These are phyloP conservation scores for Mycetomoellerius zeteki DNA, from an alignment of 1,140 invertebrate species.

Conservation along the genomic window DNA sequence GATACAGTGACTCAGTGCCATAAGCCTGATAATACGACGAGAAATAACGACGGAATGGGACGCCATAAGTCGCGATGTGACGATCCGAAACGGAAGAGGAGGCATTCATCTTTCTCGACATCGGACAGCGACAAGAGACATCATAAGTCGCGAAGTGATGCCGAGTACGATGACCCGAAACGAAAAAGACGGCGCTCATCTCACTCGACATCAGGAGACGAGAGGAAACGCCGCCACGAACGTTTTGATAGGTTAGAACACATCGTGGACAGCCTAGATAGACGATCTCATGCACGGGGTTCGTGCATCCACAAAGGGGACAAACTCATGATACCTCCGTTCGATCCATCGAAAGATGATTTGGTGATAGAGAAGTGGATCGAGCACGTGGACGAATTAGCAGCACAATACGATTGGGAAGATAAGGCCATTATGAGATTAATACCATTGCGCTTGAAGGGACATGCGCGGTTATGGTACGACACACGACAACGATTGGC, in stretches of 20 bases:
- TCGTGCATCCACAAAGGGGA: background rate
- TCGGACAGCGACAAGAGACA: too few relatives aligned
- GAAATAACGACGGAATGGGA: too few relatives aligned
- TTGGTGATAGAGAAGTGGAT: background rate
- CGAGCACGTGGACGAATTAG: background rate
- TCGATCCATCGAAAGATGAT: constrained; percentile 18
- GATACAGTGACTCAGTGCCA: too few relatives aligned
- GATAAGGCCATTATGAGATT: background rate
- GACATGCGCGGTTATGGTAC: constrained; percentile 10
- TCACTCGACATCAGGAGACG: background rate
- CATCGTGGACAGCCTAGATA: background rate
- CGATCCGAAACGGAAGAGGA: background rate
- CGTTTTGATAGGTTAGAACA: background rate
- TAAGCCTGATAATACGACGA: too few relatives aligned
- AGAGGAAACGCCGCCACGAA: background rate
- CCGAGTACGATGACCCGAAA: too few relatives aligned
- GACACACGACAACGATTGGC: background rate
- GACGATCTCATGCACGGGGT: background rate
- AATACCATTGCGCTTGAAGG: background rate
- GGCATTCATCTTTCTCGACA: too few relatives aligned
- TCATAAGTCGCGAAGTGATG: background rate
- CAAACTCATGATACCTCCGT: background rate
- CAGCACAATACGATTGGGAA: background rate
- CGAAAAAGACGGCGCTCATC: background rate
- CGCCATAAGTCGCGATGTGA: too few relatives aligned